Conservation (phyloP, 2,797 vertebrate species). For the Mormyrus proboscirostris region DNA sequence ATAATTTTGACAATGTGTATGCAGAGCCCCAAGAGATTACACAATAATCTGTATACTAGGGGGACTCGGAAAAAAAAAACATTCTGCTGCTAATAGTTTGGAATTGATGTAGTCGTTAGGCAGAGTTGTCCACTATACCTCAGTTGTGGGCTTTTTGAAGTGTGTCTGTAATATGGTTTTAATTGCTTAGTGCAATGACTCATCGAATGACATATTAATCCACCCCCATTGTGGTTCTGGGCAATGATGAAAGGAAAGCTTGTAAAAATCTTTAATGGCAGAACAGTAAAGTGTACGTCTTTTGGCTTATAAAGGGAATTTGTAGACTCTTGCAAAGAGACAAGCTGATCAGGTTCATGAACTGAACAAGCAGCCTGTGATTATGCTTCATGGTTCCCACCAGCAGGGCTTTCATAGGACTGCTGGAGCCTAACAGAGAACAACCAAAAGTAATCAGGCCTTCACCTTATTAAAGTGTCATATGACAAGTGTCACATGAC, state of each 20-base stretch:
- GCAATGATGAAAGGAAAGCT: slow-evolving; percentile 16
- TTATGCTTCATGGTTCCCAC: not conserved
- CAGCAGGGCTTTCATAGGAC: not conserved
- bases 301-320: slow-evolving; percentile 22
- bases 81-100: not conserved
- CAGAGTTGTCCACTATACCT: not conserved
- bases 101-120: not conserved
- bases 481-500: not conserved
- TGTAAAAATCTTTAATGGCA: slow-evolving; percentile 8
- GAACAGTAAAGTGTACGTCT: slow-evolving; percentile 17
- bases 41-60: not conserved
- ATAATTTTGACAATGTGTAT: not conserved
- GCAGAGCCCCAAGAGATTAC: not conserved
- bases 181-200: slow-evolving; percentile 7
- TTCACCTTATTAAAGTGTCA: not conserved
- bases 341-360: slow-evolving; percentile 1
- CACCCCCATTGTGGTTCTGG: not conserved
- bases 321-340: slow-evolving; percentile 11
- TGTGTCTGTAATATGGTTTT: slow-evolving; percentile 6
- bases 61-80: not conserved
- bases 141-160: not conserved
- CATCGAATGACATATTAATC: not conserved
- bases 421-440: not conserved
- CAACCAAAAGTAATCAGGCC: not conserved
- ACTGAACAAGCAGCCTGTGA: not conserved